Base-by-base conservation (phyloP, 1,140 invertebrate species). In the Drosophila azteca region DNA sequence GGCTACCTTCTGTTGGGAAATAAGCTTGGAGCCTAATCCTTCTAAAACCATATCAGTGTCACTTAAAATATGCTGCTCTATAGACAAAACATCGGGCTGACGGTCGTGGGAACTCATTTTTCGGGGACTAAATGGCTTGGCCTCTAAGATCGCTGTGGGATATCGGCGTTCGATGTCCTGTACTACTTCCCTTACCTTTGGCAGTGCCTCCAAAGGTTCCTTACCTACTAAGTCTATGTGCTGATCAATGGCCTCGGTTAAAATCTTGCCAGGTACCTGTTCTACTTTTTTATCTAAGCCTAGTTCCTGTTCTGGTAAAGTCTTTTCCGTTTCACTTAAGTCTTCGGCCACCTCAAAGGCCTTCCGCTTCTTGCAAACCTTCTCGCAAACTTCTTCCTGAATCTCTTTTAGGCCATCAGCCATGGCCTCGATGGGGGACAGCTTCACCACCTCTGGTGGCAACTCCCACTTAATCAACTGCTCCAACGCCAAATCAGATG, bases 331-430 rank as follows among this genome's bases (percentile, higher is more conserved):
- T 88, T 88, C 83, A 76, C 58, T 65, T 75, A 79, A 89, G 72
- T 91, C 90, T 77, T 90, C 63, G 57, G 85, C 87, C 13, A 91
- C 83, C 44, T 79, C 83, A 79, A 90, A 90, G 49, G 79, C 69
- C 52, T 81, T 91, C 11, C 77, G 82, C 50, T 89, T 90, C 55
- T 64, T 46, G 51, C 90, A 87, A 70, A 81, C 70, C 67, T 82
- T 90, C 68, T 91, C 81, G 65, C 85, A 91, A 53, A 90, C 71
- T 44, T 83, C 79, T 46, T 91, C 87, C 5, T 90, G 35, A 46
- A 90, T 80, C 1, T 73, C 31, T 2, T 57, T 52, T 11, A 83
- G 54, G 20, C 58, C 77, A 53, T 68, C 22, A 29, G 50, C 58
- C 46, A 83, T 78, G 5, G 89, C 77, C 29, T 87, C 61, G 22